A percentile compares a stretch with the other conserved stretches of the same genome.
phyloP scores from a whole-genome alignment of 2,888 invertebrate species.

The Vandiemenella viatica region DNA sequence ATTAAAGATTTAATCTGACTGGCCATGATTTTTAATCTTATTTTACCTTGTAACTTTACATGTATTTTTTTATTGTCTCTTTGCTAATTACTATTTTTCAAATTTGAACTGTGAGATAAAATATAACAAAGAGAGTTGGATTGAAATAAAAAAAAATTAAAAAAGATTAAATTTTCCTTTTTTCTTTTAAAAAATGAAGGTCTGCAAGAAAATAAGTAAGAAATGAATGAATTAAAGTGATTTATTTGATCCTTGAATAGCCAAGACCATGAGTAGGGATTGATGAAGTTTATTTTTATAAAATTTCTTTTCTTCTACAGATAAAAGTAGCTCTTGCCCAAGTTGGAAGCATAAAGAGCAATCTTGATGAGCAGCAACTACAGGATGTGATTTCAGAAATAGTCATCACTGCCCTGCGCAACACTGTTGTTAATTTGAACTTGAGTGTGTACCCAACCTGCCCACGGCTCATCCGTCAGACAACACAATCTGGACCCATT shows the following conservation, averaged over 20 bases:
- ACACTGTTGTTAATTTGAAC: conserved; percentile 57
- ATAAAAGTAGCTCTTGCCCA: conserved; percentile 61
- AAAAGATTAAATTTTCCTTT: too few relatives aligned
- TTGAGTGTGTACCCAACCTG: conserved; percentile 60
- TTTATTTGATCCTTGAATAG: too few relatives aligned
- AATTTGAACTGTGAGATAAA: conserved; percentile 3
- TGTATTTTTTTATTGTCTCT: not conserved
- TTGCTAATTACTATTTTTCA: not conserved
- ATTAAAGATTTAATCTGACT: not conserved
- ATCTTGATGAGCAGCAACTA: conserved; percentile 61
- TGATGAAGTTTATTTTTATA: too few relatives aligned
- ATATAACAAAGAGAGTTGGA: too few relatives aligned
- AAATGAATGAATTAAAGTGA: too few relatives aligned
- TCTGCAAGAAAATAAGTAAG: too few relatives aligned
- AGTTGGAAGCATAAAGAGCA: conserved; percentile 57
- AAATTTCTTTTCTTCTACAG: conserved; percentile 20
- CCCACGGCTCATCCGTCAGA: conserved; percentile 53
- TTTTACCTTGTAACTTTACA: too few relatives aligned
- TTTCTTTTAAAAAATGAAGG: too few relatives aligned
- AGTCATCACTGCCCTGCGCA: conserved; percentile 57
- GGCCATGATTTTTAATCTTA: not conserved
- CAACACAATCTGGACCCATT: conserved; percentile 33
- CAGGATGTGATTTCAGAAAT: conserved; percentile 67
- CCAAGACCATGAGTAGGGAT: too few relatives aligned
- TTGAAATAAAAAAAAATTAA: too few relatives aligned